Percentiles rank a stretch among this genome's conserved stretches.
phyloP scores from a whole-genome alignment of 64 coral and sea anemone species.

The Orbicella faveolata region DNA sequence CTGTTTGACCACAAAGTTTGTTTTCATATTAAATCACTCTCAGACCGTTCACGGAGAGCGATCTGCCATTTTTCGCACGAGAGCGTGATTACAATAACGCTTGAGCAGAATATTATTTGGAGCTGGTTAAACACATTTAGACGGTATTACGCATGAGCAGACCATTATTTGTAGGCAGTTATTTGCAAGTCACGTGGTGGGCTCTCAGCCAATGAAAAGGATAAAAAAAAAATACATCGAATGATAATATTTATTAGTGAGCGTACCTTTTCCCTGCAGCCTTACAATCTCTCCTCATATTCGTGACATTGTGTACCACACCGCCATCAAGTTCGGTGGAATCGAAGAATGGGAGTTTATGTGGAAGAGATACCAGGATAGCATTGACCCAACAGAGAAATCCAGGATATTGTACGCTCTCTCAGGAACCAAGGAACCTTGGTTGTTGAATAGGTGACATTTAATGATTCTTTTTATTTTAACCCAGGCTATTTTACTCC shows the following conservation, averaged over 20 bases:
- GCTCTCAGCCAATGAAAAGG: not conserved
- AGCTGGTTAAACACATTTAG: too few species aligned
- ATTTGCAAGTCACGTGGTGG: not conserved
- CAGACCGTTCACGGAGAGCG: too few species aligned
- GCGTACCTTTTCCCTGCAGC: not conserved
- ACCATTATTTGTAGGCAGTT: too few species aligned
- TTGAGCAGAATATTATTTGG: too few species aligned
- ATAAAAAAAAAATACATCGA: too few species aligned
- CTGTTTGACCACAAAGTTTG: too few species aligned
- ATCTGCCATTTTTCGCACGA: too few species aligned
- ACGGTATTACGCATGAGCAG: too few species aligned
- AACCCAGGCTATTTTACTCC: too few species aligned
- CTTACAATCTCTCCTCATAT: conserved; percentile 77
- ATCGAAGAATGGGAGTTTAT: conserved; percentile 88
- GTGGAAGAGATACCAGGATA: conserved; percentile 78
- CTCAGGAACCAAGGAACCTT: conserved; percentile 71
- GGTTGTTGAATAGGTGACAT: conserved; percentile 67
- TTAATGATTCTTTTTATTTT: too few species aligned
- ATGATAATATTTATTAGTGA: not conserved
- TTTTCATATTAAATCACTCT: too few species aligned
- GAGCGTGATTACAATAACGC: too few species aligned
- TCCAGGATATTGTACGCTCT: conserved; percentile 79
- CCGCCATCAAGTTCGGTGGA: conserved; percentile 89
- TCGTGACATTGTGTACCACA: conserved; percentile 80
- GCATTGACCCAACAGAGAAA: conserved; percentile 87